Conservation (phyloP, 2,113 vertebrate species). For the Macrotis lagotis region DNA sequence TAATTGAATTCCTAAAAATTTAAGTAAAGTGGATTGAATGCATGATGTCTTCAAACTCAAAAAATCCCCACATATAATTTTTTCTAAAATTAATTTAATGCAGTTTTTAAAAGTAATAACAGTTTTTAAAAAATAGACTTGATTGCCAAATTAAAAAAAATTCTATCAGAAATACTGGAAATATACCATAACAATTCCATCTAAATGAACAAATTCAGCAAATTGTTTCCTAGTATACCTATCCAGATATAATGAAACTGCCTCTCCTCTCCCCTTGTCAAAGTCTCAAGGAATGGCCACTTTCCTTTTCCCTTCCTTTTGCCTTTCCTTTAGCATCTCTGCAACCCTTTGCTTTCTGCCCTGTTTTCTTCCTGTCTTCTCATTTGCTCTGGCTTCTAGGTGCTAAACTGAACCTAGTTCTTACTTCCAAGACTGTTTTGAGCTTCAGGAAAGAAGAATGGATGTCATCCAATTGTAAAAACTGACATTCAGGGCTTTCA, state of each 20-base stretch:
- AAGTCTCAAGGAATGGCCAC: background rate
- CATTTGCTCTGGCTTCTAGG: background rate
- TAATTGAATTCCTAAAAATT: background rate
- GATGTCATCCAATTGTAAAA: background rate
- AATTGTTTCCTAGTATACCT: background rate
- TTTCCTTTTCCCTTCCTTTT: background rate
- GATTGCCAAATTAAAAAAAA: background rate
- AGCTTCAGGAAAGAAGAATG: background rate
- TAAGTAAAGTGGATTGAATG: background rate
- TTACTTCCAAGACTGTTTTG: background rate
- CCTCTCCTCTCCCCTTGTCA: background rate
- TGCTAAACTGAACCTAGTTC: background rate
- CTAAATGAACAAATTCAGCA: background rate
- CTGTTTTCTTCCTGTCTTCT: background rate
- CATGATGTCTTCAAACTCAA: background rate
- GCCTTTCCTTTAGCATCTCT: no score
- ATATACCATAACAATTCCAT: background rate
- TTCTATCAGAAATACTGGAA: background rate
- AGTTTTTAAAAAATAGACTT: background rate
- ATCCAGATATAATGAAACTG: background rate
- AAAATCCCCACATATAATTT: background rate
- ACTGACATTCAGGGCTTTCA: background rate
- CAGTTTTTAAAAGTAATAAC: background rate
- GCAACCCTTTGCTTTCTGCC: background rate
- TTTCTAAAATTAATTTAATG: background rate